Conservation (phyloP, 1,140 invertebrate genomes). For the Zaprionus kolodkinae region DNA sequence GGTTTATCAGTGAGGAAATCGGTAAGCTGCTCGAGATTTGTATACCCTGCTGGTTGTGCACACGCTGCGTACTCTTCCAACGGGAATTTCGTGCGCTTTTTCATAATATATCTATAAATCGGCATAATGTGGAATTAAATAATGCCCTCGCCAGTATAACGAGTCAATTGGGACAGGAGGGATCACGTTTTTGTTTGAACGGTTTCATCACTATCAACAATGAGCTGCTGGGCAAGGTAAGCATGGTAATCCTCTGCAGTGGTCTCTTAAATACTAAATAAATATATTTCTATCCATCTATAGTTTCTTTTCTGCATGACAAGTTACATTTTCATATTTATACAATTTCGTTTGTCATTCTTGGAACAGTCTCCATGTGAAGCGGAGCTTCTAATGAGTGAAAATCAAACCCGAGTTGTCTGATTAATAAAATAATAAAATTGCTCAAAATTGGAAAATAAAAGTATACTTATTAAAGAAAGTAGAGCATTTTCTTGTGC, state of each 20-base stretch:
- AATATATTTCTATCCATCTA: background rate
- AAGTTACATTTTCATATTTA: slow-evolving; percentile 35
- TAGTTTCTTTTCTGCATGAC: slow-evolving; percentile 34
- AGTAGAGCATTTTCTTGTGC: too few species aligned
- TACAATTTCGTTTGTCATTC: slow-evolving; percentile 32
- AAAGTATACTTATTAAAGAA: too few species aligned
- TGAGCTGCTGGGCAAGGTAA: slow-evolving; percentile 28
- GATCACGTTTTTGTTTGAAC: background rate
- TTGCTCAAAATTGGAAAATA: too few species aligned
- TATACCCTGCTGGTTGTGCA: slow-evolving; percentile 35
- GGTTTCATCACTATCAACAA: slow-evolving; percentile 29
- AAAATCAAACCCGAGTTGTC: background rate
- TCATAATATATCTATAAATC: slow-evolving; percentile 15
- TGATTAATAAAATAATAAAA: too few species aligned
- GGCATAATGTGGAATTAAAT: slow-evolving; percentile 26
- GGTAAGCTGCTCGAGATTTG: slow-evolving; percentile 19
- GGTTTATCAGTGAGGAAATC: slow-evolving; percentile 13
- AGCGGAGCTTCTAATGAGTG: background rate
- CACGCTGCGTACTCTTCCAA: slow-evolving; percentile 25
- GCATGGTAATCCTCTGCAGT: background rate
- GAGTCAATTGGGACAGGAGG: slow-evolving; percentile 36
- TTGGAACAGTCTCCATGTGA: background rate
- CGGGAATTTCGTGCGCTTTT: slow-evolving; percentile 30
- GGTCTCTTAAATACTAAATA: background rate
- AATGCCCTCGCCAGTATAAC: slow-evolving; percentile 12